Base-by-base conservation (phyloP, 2,113 vertebrate genomes). In the Catharus bicknelli region DNA sequence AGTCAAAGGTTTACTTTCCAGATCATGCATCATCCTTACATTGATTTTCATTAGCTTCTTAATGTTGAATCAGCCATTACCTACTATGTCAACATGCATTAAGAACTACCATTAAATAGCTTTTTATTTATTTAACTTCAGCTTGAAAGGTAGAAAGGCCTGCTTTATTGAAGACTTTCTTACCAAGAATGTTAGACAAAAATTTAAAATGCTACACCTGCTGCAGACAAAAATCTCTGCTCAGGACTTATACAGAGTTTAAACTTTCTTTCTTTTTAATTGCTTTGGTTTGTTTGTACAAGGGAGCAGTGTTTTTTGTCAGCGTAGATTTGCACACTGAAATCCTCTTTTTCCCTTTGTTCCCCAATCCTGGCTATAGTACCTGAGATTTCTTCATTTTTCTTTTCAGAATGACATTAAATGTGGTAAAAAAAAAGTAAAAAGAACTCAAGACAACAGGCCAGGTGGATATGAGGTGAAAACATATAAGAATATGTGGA, bases 71-170 rank as follows among this genome's bases (percentile, higher is more conserved):
- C 38, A 90, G 27, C 83, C 58, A 90, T 89, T 95, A 86, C 23
- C 32, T 86, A 30, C 68, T 79, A 54, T 85, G 88, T 92, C 84
- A 93, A 92, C 66, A 83, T 53, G 19, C 73, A 93, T 91, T 95
- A 94, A 82, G 40, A 81, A 53, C 45, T 84, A 88, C 54, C 18
- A 90, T 67, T 91, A 95, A 95, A 57, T 45, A 51, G 20, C 19
- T 93, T 92, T 90, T 86, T 92, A 87, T 96, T 94, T 95, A 86
- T 94, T 94, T 94, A 93, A 50, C 81, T 70, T 55, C 34, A 79
- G 8, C 42, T 69, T 68, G 42, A 82, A 51, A 76, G 34, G 26
- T 30, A 11, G 68, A 86, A 61, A 70, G 21, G 26, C 19, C 54
- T 87, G 45, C 19, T 83, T 86, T 89, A 51, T 18, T 87, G 64